A percentile compares a stretch with the other conserved stretches of the same genome.
phyloP scores from a whole-genome alignment of 2,797 vertebrate species.

The Anguilla anguilla region DNA sequence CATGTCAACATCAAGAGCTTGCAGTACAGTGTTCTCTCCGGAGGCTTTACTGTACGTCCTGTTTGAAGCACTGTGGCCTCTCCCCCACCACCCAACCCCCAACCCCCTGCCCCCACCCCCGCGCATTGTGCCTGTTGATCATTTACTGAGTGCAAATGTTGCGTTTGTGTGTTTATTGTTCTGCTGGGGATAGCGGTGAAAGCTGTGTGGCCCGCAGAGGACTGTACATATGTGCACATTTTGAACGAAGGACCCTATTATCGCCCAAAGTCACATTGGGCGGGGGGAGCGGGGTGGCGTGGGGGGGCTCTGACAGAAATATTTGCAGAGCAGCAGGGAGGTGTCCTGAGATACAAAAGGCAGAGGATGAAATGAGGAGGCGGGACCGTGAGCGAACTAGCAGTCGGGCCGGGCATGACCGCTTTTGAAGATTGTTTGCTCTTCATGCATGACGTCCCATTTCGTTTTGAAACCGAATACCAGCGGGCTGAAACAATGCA shows the following conservation, averaged over 20 bases:
- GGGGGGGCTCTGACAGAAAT: too few species aligned
- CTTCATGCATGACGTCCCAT: conserved; percentile 9
- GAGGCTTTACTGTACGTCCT: not conserved
- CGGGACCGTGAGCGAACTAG: not conserved
- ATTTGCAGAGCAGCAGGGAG: not conserved
- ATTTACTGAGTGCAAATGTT: conserved; percentile 14
- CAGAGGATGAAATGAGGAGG: not conserved
- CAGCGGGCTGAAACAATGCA: not conserved
- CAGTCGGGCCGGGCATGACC: not conserved
- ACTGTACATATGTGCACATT: not conserved
- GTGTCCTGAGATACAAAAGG: not conserved
- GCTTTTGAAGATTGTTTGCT: not conserved
- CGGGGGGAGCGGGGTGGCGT: not conserved
- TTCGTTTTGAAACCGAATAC: conserved; percentile 15
- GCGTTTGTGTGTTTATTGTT: not conserved
- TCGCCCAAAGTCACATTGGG: not conserved
- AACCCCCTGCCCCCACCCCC: not conserved
- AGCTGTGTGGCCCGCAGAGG: not conserved
- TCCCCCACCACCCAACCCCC: not conserved
- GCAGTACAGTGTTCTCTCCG: not conserved
- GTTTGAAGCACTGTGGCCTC: not conserved
- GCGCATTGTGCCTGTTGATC: not conserved
- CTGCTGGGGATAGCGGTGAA: not conserved
- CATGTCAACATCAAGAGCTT: not conserved
- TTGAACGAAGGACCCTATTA: not conserved